These are phyloP conservation scores for Ophioninae sp. DNA, from an alignment of 2,888 invertebrate genomes.

Conservation along the genomic window DNA sequence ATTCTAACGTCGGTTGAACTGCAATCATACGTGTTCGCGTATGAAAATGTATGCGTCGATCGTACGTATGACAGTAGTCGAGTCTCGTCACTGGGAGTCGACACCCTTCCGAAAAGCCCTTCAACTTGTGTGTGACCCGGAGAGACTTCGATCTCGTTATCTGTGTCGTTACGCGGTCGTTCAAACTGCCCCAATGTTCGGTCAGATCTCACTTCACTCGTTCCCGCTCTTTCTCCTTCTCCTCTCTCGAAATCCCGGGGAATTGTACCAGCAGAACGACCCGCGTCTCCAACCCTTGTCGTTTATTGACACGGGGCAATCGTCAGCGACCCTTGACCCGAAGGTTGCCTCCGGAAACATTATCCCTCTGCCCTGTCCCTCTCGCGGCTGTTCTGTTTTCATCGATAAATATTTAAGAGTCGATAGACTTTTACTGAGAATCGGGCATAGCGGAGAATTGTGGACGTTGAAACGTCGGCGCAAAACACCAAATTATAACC, in stretches of 20 bases:
- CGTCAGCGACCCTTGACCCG: conserved; percentile 36
- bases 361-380: not conserved
- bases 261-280: conserved; percentile 41
- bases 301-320: conserved; percentile 27
- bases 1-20: conserved; percentile 32
- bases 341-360: conserved; percentile 48
- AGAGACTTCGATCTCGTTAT: conserved; percentile 62
- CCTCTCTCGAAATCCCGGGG: not conserved
- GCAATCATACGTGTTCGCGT: conserved; percentile 5
- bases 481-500: not conserved
- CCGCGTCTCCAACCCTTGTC: conserved; percentile 59
- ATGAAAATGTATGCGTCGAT: conserved; percentile 8
- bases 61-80: conserved; percentile 5
- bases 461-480: conserved; percentile 46
- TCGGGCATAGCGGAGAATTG: not conserved
- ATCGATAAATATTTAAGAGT: conserved; percentile 58
- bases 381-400: not conserved
- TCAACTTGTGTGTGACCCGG: conserved; percentile 52
- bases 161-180: conserved; percentile 62
- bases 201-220: conserved; percentile 19
- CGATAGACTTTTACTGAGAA: conserved; percentile 44
- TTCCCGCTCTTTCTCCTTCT: conserved; percentile 13
- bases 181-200: conserved; percentile 40
- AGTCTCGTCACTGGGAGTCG: conserved; percentile 41
- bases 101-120: conserved; percentile 49